Base-by-base conservation (phyloP, 2,797 vertebrate genomes). In the Clarias platycephalus region DNA sequence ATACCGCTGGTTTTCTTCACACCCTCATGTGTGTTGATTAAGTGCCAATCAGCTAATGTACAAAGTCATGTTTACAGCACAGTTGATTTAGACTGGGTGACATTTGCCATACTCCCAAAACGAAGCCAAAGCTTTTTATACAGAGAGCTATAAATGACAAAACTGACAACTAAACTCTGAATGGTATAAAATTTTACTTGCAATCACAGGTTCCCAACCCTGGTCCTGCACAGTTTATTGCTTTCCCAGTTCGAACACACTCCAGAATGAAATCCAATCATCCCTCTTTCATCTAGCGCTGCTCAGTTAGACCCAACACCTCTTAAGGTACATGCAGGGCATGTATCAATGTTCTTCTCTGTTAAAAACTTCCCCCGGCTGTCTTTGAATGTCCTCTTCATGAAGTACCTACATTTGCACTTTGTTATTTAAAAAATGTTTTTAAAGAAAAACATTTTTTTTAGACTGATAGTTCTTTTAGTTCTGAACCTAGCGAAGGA, bases 81-180 rank as follows among this genome's bases (percentile, higher is more conserved):
- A 77, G 31, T 7, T 78, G 18, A 63, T 63, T 63, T 26, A 16
- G 12, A 62, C 58, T 78, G n/a, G 31, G 26, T 57, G 53, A 31
- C 44, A 53, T 44, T n/a, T 26, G 24, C 40, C 13, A 44, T 71
- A 44, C 37, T 71, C 22, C 3, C 13, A 26, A 62, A 62, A 44
- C 9, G 44, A 62, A 26, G 10, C 20, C 34, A 62, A 62, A 44
- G 58, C 31, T 60, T 44, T 44, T 44, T 44, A 44, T 5, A 60
- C 55, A 62, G 75, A 76, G 26, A 44, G 12, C 34, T 62, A 22
- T 62, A 78, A 78, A 62, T 78, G 53, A 40, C 28, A 60, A 34
- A 22, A 37, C 4, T 62, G 75, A 37, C 57, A 60, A 18, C 22
- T n/a, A 74, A 70, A 75, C 1, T 4, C n/a, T 44, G 3, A 70